These are phyloP conservation scores for Hylomyscus alleni DNA, from an alignment of 2,797 vertebrate species.

Conservation along the genomic window DNA sequence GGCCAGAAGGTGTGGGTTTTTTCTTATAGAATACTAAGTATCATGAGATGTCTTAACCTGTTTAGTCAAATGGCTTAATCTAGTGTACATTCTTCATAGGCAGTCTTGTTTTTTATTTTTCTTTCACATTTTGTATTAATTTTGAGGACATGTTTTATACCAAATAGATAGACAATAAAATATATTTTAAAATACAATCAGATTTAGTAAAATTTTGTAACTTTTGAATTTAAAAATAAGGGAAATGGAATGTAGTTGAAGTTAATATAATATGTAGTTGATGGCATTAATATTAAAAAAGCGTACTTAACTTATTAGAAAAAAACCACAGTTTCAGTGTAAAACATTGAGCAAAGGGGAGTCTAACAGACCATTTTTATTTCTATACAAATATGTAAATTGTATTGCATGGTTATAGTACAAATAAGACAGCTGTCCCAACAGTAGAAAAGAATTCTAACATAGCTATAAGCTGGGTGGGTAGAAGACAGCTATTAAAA, in stretches of 20 bases:
- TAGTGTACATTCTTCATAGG: not conserved
- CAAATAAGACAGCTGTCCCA: not conserved
- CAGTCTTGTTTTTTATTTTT: not conserved
- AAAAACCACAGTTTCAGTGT: constrained; percentile 41
- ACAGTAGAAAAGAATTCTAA: not conserved
- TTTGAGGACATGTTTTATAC: constrained; percentile 32
- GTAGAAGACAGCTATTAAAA: not conserved
- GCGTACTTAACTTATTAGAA: constrained; percentile 24
- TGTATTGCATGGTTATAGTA: not conserved
- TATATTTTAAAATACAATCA: not conserved
- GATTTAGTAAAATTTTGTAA: constrained; percentile 49
- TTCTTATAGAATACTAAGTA: not conserved
- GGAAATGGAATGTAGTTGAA: constrained; percentile 38
- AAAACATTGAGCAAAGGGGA: not conserved
- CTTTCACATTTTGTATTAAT: not conserved
- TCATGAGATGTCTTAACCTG: not conserved
- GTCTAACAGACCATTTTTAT: not conserved
- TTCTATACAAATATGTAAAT: constrained; percentile 2
- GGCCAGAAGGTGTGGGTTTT: not conserved
- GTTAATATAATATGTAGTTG: constrained; percentile 40
- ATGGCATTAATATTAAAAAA: not conserved
- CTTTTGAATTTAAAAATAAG: constrained; percentile 32
- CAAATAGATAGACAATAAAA: constrained; percentile 46
- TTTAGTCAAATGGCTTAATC: not conserved
- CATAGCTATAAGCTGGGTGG: not conserved